Evolutionary conservation across 37 sponge, comb jelly and placozoan genomes (phyloP).

Genomic region (Halisarca cf. caerulea): DNA sequence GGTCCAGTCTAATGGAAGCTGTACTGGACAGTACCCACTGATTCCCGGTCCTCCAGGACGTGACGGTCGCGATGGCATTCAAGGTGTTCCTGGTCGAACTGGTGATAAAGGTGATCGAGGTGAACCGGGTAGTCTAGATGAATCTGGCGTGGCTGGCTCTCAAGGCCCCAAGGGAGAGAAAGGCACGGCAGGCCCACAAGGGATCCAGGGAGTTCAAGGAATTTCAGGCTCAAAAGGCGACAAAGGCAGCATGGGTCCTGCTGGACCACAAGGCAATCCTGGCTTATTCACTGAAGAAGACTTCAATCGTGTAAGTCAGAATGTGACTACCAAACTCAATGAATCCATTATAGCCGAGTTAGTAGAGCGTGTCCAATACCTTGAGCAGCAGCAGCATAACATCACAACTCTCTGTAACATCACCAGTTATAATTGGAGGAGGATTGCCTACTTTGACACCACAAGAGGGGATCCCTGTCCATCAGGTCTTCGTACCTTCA

Average conservation of each 20-base stretch:
- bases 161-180: slow-evolving; percentile 1
- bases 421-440: not conserved
- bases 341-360: no score
- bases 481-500: not conserved
- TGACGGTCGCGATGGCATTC: no score
- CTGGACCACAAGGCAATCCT: not conserved
- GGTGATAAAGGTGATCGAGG: slow-evolving; percentile 33
- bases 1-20: no score
- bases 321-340: not conserved
- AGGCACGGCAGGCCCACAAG: not conserved
- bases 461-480: not conserved
- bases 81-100: not conserved
- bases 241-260: no score
- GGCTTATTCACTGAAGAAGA: not conserved
- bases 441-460: not conserved
- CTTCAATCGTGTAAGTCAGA: not conserved
- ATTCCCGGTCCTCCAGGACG: no score
- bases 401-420: no score
- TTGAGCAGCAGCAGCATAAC: no score
- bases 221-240: no score
- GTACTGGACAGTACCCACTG: no score
- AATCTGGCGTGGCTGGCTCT: not conserved
- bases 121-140: not conserved
- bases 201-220: not conserved
- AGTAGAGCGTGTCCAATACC: no score